Evolutionary conservation across 30 jellyfish, hydroid and myxozoan species (phyloP).

Genomic region (Hydractinia echinata): DNA sequence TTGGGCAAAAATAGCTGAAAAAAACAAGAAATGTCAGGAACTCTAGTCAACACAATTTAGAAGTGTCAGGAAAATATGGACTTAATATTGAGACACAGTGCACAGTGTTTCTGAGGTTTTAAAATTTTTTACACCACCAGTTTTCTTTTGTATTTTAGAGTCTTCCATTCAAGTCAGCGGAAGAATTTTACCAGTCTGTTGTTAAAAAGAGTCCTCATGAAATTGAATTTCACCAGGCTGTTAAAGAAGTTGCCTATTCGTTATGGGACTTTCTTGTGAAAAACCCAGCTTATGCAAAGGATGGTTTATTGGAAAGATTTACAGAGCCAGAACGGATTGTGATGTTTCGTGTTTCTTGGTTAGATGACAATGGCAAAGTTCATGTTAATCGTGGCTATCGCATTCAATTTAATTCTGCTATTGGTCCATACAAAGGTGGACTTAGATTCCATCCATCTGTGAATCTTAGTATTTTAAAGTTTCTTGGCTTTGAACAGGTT

Average conservation of each 20-base stretch:
- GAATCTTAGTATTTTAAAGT: slow-evolving; percentile 67
- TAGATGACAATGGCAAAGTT: slow-evolving; percentile 67
- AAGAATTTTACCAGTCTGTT: slow-evolving; percentile 51
- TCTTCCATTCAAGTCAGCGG: slow-evolving; percentile 63
- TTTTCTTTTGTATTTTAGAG: not conserved
- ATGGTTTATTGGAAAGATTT: slow-evolving; percentile 72
- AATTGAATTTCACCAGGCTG: slow-evolving; percentile 86
- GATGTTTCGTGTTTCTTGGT: slow-evolving; percentile 85
- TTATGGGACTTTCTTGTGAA: slow-evolving; percentile 62
- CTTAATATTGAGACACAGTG: too few relatives aligned
- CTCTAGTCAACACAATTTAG: too few relatives aligned
- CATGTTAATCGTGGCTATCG: slow-evolving; percentile 89
- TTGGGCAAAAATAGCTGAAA: too few relatives aligned
- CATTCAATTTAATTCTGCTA: slow-evolving; percentile 80
- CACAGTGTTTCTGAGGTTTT: too few relatives aligned
- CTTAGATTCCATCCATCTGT: slow-evolving; percentile 86
- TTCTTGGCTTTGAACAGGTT: slow-evolving; percentile 83
- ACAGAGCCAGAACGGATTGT: slow-evolving; percentile 83
- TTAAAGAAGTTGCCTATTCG: slow-evolving; percentile 74
- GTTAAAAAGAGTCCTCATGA: slow-evolving; percentile 57
- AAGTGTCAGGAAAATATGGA: too few relatives aligned
- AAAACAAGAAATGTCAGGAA: too few relatives aligned
- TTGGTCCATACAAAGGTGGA: slow-evolving; percentile 95
- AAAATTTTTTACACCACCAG: too few relatives aligned
- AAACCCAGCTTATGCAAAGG: slow-evolving; percentile 55